Conservation (phyloP, 2,113 vertebrate genomes). For the Chaetorhynchus papuensis region DNA sequence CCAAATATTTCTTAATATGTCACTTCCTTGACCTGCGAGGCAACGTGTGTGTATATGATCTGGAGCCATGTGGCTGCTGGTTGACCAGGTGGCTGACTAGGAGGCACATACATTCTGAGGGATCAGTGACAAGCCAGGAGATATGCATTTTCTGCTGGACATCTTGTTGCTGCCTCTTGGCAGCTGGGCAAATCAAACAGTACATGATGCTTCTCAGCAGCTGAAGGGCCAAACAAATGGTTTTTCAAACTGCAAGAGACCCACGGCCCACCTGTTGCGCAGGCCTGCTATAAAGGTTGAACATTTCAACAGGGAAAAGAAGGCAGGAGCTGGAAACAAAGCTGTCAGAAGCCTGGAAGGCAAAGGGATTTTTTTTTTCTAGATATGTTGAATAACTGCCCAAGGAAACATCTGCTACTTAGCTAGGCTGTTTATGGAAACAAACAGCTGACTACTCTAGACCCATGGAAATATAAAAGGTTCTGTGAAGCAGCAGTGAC, state of each 20-base stretch:
- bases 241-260: conserved; percentile 51
- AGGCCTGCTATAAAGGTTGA: conserved; percentile 49
- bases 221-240: conserved; percentile 63
- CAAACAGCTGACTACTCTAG: conserved; percentile 51
- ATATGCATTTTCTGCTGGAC: conserved; percentile 22
- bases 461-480: not conserved
- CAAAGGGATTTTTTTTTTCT: conserved; percentile 22
- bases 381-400: conserved; percentile 56
- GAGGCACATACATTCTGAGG: not conserved
- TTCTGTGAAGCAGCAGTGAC: not conserved
- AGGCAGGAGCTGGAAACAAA: conserved; percentile 56
- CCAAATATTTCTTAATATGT: not conserved
- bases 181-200: conserved; percentile 61
- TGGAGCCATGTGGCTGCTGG: not conserved
- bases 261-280: conserved; percentile 53
- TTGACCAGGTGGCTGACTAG: conserved; percentile 16
- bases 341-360: conserved; percentile 57
- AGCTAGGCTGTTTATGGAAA: conserved; percentile 53
- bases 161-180: conserved; percentile 55
- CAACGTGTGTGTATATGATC: not conserved
- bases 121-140: conserved; percentile 31
- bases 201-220: conserved; percentile 59
- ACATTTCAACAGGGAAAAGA: conserved; percentile 57
- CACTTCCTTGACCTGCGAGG: not conserved
- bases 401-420: conserved; percentile 62